These are phyloP conservation scores for Dipodomys merriami DNA, from an alignment of 2,113 vertebrate species.

Conservation along the genomic window DNA sequence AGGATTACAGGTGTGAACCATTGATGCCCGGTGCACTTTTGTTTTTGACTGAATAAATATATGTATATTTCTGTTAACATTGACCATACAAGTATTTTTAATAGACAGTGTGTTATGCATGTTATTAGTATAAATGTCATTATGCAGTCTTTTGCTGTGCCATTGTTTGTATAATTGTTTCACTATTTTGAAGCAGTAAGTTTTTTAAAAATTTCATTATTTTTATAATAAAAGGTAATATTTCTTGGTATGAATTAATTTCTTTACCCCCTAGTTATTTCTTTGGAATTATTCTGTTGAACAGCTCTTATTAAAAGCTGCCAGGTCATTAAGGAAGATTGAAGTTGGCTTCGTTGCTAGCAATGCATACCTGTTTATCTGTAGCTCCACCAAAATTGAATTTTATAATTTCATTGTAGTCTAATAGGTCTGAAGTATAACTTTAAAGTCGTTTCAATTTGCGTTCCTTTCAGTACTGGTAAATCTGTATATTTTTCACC, in stretches of 20 bases:
- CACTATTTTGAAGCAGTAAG: conserved; percentile 30
- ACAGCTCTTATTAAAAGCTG: conserved; percentile 60
- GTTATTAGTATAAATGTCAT: conserved; percentile 26
- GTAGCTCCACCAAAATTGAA: conserved; percentile 50
- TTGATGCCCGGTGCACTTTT: background rate
- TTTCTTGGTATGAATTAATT: conserved; percentile 65
- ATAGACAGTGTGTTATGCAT: background rate
- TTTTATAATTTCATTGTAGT: conserved; percentile 74
- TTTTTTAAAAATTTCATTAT: conserved; percentile 64
- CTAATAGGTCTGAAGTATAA: conserved; percentile 68
- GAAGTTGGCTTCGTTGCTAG: conserved; percentile 48
- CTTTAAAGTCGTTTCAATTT: conserved; percentile 60
- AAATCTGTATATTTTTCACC: conserved; percentile 23
- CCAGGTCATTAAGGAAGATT: conserved; percentile 51
- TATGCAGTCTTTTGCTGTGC: background rate
- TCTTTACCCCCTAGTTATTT: background rate
- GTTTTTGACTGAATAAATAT: background rate
- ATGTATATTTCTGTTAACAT: conserved; percentile 14
- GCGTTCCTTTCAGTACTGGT: conserved; percentile 27
- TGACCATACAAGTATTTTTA: conserved; percentile 36
- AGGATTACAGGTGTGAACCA: no score
- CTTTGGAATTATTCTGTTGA: conserved; percentile 55
- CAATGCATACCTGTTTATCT: conserved; percentile 62
- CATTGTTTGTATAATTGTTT: conserved; percentile 40
- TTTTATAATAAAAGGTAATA: conserved; percentile 65